Evolutionary conservation across 2,797 vertebrate genomes (phyloP), one percentile per base, ranked within the genome.

Genomic region (Prunella strophiata): DNA sequence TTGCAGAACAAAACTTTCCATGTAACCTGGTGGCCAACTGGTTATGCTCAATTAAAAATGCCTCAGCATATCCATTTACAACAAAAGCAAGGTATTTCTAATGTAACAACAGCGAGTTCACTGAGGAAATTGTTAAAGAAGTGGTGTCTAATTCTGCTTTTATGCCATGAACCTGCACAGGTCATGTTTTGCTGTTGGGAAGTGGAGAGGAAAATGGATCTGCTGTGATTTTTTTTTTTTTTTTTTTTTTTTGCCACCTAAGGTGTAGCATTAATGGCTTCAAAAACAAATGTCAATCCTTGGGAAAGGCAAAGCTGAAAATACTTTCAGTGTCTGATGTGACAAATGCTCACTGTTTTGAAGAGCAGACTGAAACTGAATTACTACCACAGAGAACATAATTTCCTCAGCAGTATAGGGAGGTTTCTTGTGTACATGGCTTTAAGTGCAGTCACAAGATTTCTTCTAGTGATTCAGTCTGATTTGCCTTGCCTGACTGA

Each of bases 401-500:
- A 82, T 68, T 90, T 68, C 6, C 13, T n/a, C 40, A 50, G 22
- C 30, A 54, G 25, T 20, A 5, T 27, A 42, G 88, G 65, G 81
- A 45, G n/a, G 27, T 21, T 82, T 34, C 48, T 52, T 59, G 19
- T 38, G 34, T 59, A 72, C 67, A 26, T 61, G 58, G 51, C 38
- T 55, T 73, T 16, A 81, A 85, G 40, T 50, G 38, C 27, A 71
- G 45, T 77, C 43, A 55, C 86, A 47, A 85, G 80, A 82, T 48
- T 27, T 65, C 34, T 68, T 70, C 52, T 29, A 50, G 72, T 76
- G 48, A 75, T 84, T 75, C 52, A 30, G 58, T 92, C 61, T 85
- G 78, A 62, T 94, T 85, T 82, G 81, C 80, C 40, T 80, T 72
- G 45, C 73, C 73, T 95, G 88, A 70, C 59, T 79, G 68, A 72